phyloP scores from a whole-genome alignment of 2,113 vertebrate species.

The Muscicapa adusta region DNA sequence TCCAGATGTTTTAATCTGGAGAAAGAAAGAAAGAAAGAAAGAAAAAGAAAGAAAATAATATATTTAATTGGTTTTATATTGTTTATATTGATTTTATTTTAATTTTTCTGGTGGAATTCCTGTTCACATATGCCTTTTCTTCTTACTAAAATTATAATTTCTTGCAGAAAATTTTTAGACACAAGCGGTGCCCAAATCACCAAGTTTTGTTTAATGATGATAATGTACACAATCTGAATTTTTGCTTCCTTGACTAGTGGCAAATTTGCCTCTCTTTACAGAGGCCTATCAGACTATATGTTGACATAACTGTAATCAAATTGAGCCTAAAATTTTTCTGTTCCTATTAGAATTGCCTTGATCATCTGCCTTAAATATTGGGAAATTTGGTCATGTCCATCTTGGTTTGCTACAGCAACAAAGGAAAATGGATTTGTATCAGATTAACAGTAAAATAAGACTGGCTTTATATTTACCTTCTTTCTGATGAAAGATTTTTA shows the following conservation, averaged over 20 bases:
- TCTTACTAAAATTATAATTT: neutral
- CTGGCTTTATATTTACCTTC: neutral
- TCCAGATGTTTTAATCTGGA: neutral
- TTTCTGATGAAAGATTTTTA: neutral
- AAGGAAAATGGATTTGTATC: neutral
- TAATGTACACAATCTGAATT: neutral
- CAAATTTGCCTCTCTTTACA: neutral
- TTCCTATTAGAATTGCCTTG: neutral
- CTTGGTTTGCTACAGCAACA: neutral
- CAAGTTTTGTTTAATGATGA: neutral
- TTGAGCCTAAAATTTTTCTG: neutral
- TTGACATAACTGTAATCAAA: neutral
- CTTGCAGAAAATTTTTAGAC: neutral
- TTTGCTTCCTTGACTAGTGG: neutral
- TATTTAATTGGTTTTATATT: neutral
- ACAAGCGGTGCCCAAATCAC: neutral
- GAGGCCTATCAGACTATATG: neutral
- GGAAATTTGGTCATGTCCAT: neutral
- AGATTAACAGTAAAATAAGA: neutral
- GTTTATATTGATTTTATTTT: neutral
- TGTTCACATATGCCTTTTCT: neutral
- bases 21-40: too few species aligned
- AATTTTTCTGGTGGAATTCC: neutral
- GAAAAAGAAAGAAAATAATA: neutral
- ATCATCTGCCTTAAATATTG: neutral